phyloP scores from a whole-genome alignment of 2,797 vertebrate species.

The Chiroxiphia lanceolata region DNA sequence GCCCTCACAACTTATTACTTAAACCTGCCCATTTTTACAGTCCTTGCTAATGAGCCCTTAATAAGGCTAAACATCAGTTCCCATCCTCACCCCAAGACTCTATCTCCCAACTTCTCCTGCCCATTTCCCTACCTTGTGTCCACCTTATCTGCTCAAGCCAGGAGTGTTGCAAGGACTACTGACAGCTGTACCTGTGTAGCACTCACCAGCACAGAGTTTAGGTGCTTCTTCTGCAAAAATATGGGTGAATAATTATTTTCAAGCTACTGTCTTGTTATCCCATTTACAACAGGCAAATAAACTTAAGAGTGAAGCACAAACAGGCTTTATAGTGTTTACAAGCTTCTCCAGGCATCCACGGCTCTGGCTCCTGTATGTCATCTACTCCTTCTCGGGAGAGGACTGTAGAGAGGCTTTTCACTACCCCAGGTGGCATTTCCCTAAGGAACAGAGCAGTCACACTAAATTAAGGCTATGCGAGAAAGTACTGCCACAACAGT shows the following conservation, averaged over 20 bases:
- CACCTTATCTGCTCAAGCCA: neutral
- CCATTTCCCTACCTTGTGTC: neutral
- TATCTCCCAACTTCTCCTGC: neutral
- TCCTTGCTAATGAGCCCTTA: neutral
- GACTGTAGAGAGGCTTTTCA: neutral
- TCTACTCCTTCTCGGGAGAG: neutral
- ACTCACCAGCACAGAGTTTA: neutral
- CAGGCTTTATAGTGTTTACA: neutral
- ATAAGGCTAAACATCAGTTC: neutral
- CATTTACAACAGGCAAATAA: neutral
- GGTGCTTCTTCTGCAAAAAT: neutral
- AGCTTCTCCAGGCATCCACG: neutral
- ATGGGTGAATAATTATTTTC: neutral
- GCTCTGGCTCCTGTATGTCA: accelerated
- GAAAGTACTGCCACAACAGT: neutral
- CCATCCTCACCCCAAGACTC: neutral
- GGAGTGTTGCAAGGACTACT: neutral
- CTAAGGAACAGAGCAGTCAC: neutral
- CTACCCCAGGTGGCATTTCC: neutral
- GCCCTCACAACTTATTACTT: neutral
- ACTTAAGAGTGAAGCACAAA: neutral
- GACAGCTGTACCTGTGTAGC: neutral
- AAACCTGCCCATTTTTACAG: neutral
- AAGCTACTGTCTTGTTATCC: neutral
- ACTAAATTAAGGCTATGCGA: neutral